phyloP scores from a whole-genome alignment of 64 coral and sea anemone genomes.

The Stylophora pistillata region DNA sequence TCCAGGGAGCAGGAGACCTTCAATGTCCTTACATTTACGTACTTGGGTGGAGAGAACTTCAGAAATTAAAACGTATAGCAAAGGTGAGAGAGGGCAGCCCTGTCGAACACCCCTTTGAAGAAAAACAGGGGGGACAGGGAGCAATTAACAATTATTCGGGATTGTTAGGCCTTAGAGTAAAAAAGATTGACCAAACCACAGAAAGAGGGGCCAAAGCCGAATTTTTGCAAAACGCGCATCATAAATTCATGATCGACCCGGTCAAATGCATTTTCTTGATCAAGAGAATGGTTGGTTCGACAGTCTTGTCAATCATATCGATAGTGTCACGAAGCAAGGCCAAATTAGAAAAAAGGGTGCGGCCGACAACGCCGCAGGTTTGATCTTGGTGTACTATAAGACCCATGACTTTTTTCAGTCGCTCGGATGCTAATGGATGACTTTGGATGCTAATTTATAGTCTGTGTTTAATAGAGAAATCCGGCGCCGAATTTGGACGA shows the following conservation, averaged over 20 bases:
- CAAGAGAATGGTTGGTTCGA: neutral
- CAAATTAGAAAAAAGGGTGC: neutral
- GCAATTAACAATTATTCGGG: neutral
- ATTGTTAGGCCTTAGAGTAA: neutral
- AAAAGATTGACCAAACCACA: too few species aligned
- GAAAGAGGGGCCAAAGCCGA: too few species aligned
- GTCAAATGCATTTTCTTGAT: neutral
- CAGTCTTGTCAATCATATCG: neutral
- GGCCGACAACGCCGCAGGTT: too few species aligned
- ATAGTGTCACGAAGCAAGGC: neutral
- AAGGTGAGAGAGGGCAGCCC: neutral
- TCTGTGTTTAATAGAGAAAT: neutral
- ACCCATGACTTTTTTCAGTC: too few species aligned
- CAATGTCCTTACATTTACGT: neutral
- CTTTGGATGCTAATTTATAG: neutral
- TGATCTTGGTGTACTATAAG: too few species aligned
- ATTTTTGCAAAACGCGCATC: too few species aligned
- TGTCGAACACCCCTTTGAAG: neutral
- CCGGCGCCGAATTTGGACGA: too few species aligned
- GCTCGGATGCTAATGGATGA: neutral
- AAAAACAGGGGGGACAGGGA: neutral
- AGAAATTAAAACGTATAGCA: neutral
- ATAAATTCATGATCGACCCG: neutral
- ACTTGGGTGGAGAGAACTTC: too few species aligned
- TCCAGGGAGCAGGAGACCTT: too few species aligned